Evolutionary conservation across 2,113 vertebrate species (phyloP), one percentile per base, ranked within the genome.

Genomic region (Hemichromis elongatus): DNA sequence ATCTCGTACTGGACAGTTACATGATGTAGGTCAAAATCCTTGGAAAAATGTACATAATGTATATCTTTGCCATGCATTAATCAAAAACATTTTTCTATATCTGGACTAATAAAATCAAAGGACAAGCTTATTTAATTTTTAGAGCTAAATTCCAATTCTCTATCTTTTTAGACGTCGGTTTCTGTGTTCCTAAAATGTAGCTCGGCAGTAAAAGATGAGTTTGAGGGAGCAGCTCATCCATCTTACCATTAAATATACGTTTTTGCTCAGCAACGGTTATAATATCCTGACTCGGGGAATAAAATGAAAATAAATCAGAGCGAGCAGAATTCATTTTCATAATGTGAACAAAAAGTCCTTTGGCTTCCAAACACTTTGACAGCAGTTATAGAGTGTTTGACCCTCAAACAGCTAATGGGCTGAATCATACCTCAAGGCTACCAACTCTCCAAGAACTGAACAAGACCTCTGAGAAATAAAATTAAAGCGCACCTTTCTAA

Each of bases 271-370:
- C 47, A 24, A 33, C 77, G 35, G 85, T 73, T 28, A 82, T 80
- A 66, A 83, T 9, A n/a, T 35, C 80, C 77, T 21, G 84, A 77
- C 50, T 68, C 30, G 1, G 13, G 30, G 80, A 35, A 77, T 68
- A 50, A 80, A 89, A 40, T 7, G 61, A 75, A 52, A 9, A 75
- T 75, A 75, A 52, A 75, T 75, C 70, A 75, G 16, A 59, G 19
- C 9, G 0, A 61, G 61, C 73, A 14, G 55, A 86, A 89, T 86
- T 77, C 42, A 89, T 86, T 81, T 86, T 81, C 77, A 84, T 83
- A 78, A 81, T 84, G 83, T 81, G 16, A 70, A 81, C 70, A 75
- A 52, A 52, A 75, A n/a, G 70, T 75, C 30, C 24, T 54, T 54
- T 5, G 47, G 47, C 54, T 50, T 83, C 4, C 12, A 61, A 84